phyloP scores from a whole-genome alignment of 2,113 vertebrate genomes.

The Telmatochromis brachygnathus region DNA sequence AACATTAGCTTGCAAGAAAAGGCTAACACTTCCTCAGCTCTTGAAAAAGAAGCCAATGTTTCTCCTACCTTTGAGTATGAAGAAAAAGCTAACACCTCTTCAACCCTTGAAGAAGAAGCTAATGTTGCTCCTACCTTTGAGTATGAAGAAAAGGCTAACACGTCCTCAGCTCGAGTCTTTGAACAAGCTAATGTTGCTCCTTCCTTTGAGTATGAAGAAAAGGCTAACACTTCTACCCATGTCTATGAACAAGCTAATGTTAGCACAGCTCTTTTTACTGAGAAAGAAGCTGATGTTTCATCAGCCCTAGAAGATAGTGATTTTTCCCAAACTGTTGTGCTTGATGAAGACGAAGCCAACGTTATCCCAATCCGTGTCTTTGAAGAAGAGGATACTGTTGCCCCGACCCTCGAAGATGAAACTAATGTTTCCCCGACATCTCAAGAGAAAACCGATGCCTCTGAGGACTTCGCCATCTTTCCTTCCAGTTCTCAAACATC shows the following conservation, averaged over 20 bases:
- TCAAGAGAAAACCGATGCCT: not conserved
- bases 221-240: not conserved
- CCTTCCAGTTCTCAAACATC: conserved; percentile 39
- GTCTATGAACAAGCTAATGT: not conserved
- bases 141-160: not conserved
- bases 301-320: not conserved
- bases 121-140: not conserved
- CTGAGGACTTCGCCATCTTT: conserved; percentile 18
- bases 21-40: not conserved
- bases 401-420: not conserved
- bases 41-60: not conserved
- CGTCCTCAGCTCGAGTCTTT: accelerated
- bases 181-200: not conserved
- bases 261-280: not conserved
- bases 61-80: not conserved
- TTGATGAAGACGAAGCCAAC: not conserved
- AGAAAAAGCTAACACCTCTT: not conserved
- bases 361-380: not conserved
- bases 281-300: not conserved
- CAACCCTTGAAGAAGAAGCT: not conserved
- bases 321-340: not conserved
- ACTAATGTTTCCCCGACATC: not conserved
- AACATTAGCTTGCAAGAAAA: not conserved
- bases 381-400: not conserved
- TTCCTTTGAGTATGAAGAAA: not conserved